Base-by-base conservation (phyloP, 2,888 invertebrate species). In the Cerceris ruficornis region DNA sequence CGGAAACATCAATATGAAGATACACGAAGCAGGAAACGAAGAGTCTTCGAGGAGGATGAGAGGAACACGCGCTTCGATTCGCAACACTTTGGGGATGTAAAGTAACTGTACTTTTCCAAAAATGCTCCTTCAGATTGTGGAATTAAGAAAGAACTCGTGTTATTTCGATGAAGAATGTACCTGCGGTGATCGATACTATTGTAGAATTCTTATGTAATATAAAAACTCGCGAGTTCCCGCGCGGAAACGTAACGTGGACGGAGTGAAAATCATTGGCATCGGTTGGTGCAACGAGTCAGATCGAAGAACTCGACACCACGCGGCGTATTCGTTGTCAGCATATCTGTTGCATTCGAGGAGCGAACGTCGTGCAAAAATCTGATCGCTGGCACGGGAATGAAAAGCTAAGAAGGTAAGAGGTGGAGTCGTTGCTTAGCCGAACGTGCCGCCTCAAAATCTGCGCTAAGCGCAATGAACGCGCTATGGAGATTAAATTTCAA, bases 251-350 rank as follows among this genome's bases (percentile, higher is more conserved):
- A 28, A 28, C 15, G n/a, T 7, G 54, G n/a, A 54, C 7, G 1
- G n/a, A 17, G 50, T 67, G 50, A 70, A 75, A 79, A 70, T 80
- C 54, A 72, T 59, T 69, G 64, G 68, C 52, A 65, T 68, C 72
- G 78, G 71, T 50, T 46, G 39, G 54, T 46, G 55, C 62, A 41
- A n/a, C 46, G 59, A 50, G 46, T 15, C 65, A 13, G 59, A 42
- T 14, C 62, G 62, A 60, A 41, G 62, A 79, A 79, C 70, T 43
- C 65, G 75, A 80, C 68, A 80, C 80, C 70, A 28, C 14, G 43
- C 42, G 42, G 15, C 17, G 66, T 66, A 58, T 69, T 59, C 70
- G 59, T 71, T 64, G 80, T 80, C 80, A 80, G 80, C 80, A 80
- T 17, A 65, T 66, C 49, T 54, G 28, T 60, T 14, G 65, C 60